Base-by-base conservation (phyloP, 2,888 invertebrate species). In the Amblyjoppa fuscipennis region DNA sequence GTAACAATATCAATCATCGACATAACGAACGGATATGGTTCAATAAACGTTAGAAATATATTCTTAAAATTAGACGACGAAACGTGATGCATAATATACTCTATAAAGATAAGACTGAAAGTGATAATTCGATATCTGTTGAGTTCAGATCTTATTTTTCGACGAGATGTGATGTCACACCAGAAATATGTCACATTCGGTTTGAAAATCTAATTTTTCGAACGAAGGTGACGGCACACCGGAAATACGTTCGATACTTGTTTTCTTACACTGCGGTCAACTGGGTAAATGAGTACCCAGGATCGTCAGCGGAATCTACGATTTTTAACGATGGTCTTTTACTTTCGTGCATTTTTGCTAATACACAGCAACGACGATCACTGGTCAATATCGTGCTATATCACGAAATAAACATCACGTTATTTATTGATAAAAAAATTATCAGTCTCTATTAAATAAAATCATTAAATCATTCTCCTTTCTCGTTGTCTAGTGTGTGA, bases 31-130 rank as follows among this genome's bases (percentile, higher is more conserved):
- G 1, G 20, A 74, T 59, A 75, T 75, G 9, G n/a, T 56, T 74
- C 71, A 73, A 66, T 78, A 4, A 9, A 13, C 5, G 28, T 82
- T 81, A 82, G 56, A 79, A 76, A 79, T 59, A 78, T 75, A 80
- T 82, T 59, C 6, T 71, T 38, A 59, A 61, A 77, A 73, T 49
- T 59, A 77, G 64, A 5, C 31, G 11, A 61, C 51, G 25, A 64
- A 16, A 61, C 28, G 34, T 4, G 28, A 56, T 49, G 53, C 28
- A 49, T 45, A 75, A 74, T 59, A 69, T 25, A 70, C 64, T 28
- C 51, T 38, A 59, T 51, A 71, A 41, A 56, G 16, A 53, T 80
- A 68, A 81, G 49, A 74, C 66, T 66, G 31, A 2, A 49, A 61
- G 49, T 49, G 49, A 64, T 64, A n/a, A 64, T 64, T 16, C 3